Conservation (phyloP, 2,113 vertebrate species). For the Meles meles region DNA sequence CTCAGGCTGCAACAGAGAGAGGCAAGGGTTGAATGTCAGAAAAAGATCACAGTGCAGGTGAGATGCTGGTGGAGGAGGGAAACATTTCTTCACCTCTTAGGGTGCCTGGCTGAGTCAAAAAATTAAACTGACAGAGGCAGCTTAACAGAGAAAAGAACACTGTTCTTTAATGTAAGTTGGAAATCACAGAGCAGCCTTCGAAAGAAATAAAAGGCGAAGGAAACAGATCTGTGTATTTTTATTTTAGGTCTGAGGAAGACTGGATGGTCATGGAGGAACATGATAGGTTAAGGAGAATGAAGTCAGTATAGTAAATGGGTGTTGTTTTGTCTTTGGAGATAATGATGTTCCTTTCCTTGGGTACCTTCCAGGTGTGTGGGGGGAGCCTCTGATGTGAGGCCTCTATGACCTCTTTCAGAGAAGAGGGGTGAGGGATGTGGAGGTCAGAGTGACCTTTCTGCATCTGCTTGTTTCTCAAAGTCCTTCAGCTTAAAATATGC, state of each 20-base stretch:
- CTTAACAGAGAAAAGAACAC: not conserved
- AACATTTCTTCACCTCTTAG: not conserved
- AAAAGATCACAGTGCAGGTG: not conserved
- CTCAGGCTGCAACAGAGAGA: not conserved
- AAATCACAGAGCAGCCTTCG: not conserved
- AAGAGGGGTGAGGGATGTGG: not conserved
- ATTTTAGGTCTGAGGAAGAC: not conserved
- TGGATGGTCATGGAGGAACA: not conserved
- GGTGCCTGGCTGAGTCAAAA: not conserved
- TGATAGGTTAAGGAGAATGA: not conserved
- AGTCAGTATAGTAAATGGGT: not conserved
- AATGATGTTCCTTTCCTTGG: not conserved
- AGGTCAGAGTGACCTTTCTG: not conserved
- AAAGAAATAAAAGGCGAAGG: not conserved
- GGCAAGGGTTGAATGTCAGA: not conserved
- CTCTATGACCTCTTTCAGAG: not conserved
- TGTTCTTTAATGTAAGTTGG: not conserved
- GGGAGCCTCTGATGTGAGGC: not conserved
- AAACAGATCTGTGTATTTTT: not conserved
- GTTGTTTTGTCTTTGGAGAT: not conserved
- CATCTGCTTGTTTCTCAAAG: not conserved
- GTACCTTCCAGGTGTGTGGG: no score
- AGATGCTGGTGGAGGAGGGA: accelerated
- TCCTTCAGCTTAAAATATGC: not conserved
- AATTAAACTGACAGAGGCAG: not conserved